Percentiles rank a stretch among this genome's conserved stretches.
Evolutionary conservation across 2,888 invertebrate genomes (phyloP).

Genomic region (Calliopum simillimum): DNA sequence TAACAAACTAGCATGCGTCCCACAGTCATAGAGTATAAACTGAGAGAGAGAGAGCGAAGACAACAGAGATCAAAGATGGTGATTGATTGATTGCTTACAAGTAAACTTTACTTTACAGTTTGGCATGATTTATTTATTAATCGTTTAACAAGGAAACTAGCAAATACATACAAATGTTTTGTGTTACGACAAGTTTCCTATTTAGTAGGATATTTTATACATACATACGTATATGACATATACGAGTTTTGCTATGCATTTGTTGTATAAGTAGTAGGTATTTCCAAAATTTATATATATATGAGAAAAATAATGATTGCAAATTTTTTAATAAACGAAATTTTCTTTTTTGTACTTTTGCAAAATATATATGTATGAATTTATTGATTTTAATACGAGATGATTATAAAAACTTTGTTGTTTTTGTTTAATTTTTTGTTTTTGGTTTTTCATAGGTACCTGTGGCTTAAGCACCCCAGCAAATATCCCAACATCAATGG

Average conservation of each 20-base stretch:
- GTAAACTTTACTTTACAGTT: not conserved
- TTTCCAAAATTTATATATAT: not conserved
- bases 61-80: not conserved
- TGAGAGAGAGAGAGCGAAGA: no score
- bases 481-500: constrained; percentile 81
- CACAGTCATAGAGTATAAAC: not conserved
- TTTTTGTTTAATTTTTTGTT: constrained; percentile 36
- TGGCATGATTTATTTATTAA: constrained; percentile 3
- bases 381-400: no score
- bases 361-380: not conserved
- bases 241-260: not conserved
- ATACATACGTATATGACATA: not conserved
- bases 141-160: constrained; percentile 36
- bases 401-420: not conserved
- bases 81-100: not conserved
- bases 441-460: constrained; percentile 60
- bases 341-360: constrained; percentile 9
- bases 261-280: not conserved
- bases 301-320: constrained; percentile 35
- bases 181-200: constrained; percentile 36
- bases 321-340: constrained; percentile 30
- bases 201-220: not conserved
- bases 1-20: constrained; percentile 36
- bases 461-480: constrained; percentile 78
- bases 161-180: constrained; percentile 48